Conservation (phyloP, 1,140 invertebrate genomes). For the Kradibia gibbosae region DNA sequence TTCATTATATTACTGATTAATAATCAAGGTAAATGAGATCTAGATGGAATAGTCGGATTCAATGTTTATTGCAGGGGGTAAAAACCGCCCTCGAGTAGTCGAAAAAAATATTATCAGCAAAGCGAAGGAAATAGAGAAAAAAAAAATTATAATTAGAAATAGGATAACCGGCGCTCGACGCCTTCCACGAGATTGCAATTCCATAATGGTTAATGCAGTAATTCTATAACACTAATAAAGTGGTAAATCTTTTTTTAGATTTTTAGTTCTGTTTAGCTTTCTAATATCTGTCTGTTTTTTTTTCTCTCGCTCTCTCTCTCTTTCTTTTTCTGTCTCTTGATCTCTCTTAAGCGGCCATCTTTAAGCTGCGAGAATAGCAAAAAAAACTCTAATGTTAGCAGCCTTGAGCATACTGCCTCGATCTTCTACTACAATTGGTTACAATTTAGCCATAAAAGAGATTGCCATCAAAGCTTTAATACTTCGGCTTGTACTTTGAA, state of each 20-base stretch:
- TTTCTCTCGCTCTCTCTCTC: neutral
- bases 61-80: constrained; percentile 35
- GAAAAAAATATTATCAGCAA: constrained; percentile 52
- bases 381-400: constrained; percentile 54
- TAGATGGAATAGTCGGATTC: constrained; percentile 34
- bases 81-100: constrained; percentile 44
- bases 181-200: constrained; percentile 22
- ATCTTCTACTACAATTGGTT: constrained; percentile 11
- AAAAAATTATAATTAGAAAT: constrained; percentile 46
- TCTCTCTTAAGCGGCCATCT: constrained; percentile 56
- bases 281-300: neutral
- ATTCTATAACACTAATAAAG: neutral
- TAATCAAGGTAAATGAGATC: neutral
- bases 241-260: neutral
- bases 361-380: constrained; percentile 30
- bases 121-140: constrained; percentile 49
- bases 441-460: constrained; percentile 4
- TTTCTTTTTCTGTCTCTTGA: neutral
- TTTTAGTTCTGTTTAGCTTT: too few species aligned
- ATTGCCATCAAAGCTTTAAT: neutral
- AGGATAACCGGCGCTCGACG: constrained; percentile 37
- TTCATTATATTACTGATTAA: constrained; percentile 52
- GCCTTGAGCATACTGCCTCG: constrained; percentile 31
- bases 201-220: constrained; percentile 1
- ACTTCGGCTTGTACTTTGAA: constrained; percentile 15